phyloP scores from a whole-genome alignment of 2,113 vertebrate genomes.

The Regulus satrapa region DNA sequence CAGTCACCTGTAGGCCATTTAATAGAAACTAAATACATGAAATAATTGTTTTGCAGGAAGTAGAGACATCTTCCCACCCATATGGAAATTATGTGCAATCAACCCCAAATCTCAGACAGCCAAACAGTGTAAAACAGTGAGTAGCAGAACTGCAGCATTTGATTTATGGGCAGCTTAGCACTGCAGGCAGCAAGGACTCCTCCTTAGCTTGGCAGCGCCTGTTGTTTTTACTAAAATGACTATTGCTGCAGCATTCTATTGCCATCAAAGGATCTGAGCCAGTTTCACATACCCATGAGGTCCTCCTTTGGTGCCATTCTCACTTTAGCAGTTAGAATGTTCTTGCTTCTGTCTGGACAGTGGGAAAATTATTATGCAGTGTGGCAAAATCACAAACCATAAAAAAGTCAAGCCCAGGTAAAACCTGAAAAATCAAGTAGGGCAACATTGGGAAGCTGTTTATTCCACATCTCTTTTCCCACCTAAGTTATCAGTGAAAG shows the following conservation, averaged over 20 bases:
- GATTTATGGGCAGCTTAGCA: slow-evolving; percentile 17
- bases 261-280: neutral
- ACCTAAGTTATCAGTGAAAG: neutral
- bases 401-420: neutral
- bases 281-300: neutral
- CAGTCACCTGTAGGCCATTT: neutral
- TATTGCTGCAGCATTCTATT: neutral
- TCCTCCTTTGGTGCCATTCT: neutral
- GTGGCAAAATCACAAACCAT: neutral
- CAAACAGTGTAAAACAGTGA: neutral
- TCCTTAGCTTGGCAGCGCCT: neutral
- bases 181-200: neutral
- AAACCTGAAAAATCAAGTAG: neutral
- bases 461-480: neutral
- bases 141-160: neutral
- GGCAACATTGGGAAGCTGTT: neutral
- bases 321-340: neutral
- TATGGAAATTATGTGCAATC: neutral
- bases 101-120: neutral
- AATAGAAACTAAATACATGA: neutral
- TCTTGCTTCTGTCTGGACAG: neutral
- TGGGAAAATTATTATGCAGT: neutral
- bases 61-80: neutral
- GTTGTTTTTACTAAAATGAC: neutral
- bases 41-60: neutral